Percentiles rank a stretch among this genome's conserved stretches.
Conservation (phyloP, 2,113 vertebrate genomes). For the Hymenochirus boettgeri region DNA sequence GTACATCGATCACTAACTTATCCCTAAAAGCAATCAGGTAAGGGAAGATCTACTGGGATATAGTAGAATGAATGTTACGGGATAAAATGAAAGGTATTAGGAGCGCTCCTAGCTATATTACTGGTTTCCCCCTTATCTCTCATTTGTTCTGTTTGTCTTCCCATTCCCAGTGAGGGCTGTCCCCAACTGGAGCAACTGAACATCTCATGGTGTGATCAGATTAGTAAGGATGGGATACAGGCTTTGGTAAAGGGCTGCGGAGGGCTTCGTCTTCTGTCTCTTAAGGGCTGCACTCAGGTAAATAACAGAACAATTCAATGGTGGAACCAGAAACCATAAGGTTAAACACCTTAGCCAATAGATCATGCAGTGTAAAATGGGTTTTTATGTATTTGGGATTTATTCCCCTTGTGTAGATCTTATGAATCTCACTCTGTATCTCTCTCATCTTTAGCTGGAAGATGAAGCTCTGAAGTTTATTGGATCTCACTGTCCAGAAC, state of each 20-base stretch:
- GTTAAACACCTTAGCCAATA: too few relatives aligned
- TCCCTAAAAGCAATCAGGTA: constrained; percentile 97
- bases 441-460: constrained; percentile 71
- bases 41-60: too few relatives aligned
- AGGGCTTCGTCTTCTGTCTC: constrained; percentile 85
- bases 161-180: constrained; percentile 83
- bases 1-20: constrained; percentile 96
- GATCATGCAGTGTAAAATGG: too few relatives aligned
- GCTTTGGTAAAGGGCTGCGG: constrained; percentile 89
- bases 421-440: not conserved
- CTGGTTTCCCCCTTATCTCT: too few relatives aligned
- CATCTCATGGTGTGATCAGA: constrained; percentile 98
- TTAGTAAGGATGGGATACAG: constrained; percentile 96
- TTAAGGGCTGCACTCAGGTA: constrained; percentile 97
- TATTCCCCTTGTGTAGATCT: too few relatives aligned
- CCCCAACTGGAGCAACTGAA: constrained; percentile 92
- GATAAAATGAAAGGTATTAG: too few relatives aligned
- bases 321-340: too few relatives aligned
- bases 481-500: constrained; percentile 86
- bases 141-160: constrained; percentile 28
- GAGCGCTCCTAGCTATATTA: too few relatives aligned
- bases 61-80: too few relatives aligned
- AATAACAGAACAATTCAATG: too few relatives aligned
- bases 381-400: too few relatives aligned
- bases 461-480: constrained; percentile 96